Percentiles rank a stretch among this genome's conserved stretches.
phyloP scores from a whole-genome alignment of 2,888 invertebrate species.

The Bedellia somnulentella region DNA sequence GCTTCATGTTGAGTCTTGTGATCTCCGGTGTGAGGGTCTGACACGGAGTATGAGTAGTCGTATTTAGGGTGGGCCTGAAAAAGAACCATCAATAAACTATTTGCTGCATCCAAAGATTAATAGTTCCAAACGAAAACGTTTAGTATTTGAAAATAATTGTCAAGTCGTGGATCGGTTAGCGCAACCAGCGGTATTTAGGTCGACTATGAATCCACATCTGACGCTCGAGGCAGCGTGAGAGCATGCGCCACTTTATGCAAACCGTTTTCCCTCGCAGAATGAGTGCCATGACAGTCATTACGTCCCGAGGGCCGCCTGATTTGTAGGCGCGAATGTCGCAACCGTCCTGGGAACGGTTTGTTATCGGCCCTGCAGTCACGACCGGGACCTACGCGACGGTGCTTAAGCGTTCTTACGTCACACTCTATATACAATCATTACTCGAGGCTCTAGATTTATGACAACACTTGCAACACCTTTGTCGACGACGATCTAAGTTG shows the following conservation, averaged over 20 bases:
- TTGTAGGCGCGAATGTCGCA: constrained; percentile 25
- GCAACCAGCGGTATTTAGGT: constrained; percentile 22
- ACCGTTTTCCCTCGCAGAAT: constrained; percentile 24
- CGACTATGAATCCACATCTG: constrained; percentile 20
- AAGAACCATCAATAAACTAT: too few species aligned
- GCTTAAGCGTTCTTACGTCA: constrained; percentile 28
- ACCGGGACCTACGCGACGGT: constrained; percentile 24
- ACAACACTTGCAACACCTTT: constrained; percentile 13
- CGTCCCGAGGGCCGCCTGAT: constrained; percentile 17
- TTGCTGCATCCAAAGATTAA: not conserved
- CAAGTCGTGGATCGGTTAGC: constrained; percentile 18
- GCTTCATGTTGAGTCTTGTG: constrained; percentile 53
- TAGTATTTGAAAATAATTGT: too few species aligned
- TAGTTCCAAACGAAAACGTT: not conserved
- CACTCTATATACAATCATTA: constrained; percentile 29
- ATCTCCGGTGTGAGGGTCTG: constrained; percentile 54
- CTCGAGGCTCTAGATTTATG: constrained; percentile 31
- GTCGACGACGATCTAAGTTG: constrained; percentile 7
- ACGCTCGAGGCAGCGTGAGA: constrained; percentile 39
- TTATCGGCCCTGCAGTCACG: constrained; percentile 38
- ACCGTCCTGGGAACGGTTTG: constrained; percentile 29
- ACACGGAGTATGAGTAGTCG: constrained; percentile 53
- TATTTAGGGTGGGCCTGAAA: constrained; percentile 50
- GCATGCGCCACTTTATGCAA: constrained; percentile 35
- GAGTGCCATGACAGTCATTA: constrained; percentile 37